Evolutionary conservation across 2,797 vertebrate species (phyloP), one percentile per base, ranked within the genome.

Genomic region (Sebastes flavidus): DNA sequence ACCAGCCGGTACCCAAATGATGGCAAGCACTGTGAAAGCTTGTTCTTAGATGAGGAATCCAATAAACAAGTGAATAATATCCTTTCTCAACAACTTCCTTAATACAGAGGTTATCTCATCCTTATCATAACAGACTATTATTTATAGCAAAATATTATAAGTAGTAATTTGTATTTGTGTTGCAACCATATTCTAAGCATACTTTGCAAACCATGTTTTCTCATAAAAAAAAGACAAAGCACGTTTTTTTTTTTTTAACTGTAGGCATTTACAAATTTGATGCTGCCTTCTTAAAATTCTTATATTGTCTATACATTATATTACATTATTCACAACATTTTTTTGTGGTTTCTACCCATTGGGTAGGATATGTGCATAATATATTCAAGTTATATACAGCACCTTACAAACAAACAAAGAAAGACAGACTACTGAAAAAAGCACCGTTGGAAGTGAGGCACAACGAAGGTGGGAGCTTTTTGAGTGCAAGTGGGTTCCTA

Each of bases 331-430:
- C 97, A 98, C 97, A 98, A 96, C 88, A 93, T 94, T 95, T 94
- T 86, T 94, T 93, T 91, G 91, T 95, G 94, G 94, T 94, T 95
- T 97, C 97, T 98, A 99, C 98, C 98, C 97, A 98, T 97, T 98
- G 97, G 98, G 97, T 97, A 98, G 97, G 97, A 97, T 97, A 98
- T 98, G 96, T 98, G 97, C 96, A 97, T 98, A 97, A 97, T 97
- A 97, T 96, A 96, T 97, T 97, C 96, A 97, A 97, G 95, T 97
- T 98, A 97, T 97, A 96, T 97, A 97, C 97, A 99, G 96, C 97
- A 98, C 97, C 96, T 94, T 97, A 97, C 95, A 97, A 96, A 97
- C 93, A 83, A 94, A 95, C 93, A 95, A 90, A 95, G 87, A 96
- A 88, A 95, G 91, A 96, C 93, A 94, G 94, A 96, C 93, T 92